Evolutionary conservation across 2,888 invertebrate genomes (phyloP).

Genomic region (Ophioninae sp.): DNA sequence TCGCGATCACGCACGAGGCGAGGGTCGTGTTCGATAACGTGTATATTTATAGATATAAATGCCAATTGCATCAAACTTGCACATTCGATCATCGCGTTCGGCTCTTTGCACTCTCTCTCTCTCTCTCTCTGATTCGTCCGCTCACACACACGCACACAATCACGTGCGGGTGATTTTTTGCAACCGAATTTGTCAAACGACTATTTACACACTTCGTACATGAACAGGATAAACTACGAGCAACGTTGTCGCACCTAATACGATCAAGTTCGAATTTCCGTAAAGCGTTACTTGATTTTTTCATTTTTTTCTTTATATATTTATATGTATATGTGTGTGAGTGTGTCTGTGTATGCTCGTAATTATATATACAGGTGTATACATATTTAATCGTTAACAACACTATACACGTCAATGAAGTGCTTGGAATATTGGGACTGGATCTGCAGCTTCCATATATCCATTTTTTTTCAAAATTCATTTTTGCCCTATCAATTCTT

Average conservation of each 20-base stretch:
- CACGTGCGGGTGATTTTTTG: constrained; percentile 45
- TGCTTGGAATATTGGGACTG: constrained; percentile 78
- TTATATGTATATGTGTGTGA: constrained; percentile 64
- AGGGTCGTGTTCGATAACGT: constrained; percentile 66
- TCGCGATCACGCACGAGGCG: constrained; percentile 35
- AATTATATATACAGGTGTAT: constrained; percentile 70
- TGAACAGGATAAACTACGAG: constrained; percentile 74
- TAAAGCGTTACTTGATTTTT: constrained; percentile 78
- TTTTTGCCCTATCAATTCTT: constrained; percentile 64
- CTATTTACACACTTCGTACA: constrained; percentile 74
- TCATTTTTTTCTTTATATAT: not conserved
- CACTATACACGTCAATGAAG: constrained; percentile 76
- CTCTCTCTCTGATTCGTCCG: constrained; percentile 17
- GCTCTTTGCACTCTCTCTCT: not conserved
- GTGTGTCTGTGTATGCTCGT: constrained; percentile 43
- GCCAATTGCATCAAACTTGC: constrained; percentile 69
- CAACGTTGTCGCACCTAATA: constrained; percentile 72
- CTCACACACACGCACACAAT: constrained; percentile 38
- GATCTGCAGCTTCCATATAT: constrained; percentile 71
- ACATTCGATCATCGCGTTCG: not conserved
- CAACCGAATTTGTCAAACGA: constrained; percentile 62
- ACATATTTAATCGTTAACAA: constrained; percentile 75
- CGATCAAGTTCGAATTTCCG: constrained; percentile 77
- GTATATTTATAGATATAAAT: constrained; percentile 48
- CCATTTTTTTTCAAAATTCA: constrained; percentile 59